A percentile compares a stretch with the other conserved stretches of the same genome.
Conservation (phyloP, 2,888 invertebrate species). For the Spisula solida region DNA sequence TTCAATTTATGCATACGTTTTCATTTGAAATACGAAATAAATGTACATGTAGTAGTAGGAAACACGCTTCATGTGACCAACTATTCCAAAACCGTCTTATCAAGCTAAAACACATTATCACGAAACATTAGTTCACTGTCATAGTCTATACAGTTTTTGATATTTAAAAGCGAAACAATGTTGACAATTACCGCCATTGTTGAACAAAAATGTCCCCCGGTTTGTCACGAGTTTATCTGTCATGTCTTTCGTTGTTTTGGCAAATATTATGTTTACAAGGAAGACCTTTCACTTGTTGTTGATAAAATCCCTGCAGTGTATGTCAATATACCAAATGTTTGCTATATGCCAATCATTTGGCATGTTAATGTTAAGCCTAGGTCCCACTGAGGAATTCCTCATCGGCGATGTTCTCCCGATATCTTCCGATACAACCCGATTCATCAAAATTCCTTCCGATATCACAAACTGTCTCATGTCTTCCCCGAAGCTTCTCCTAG, state of each 20-base stretch:
- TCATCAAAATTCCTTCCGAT: too few species aligned
- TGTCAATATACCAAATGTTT: background rate
- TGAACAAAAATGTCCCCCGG: background rate
- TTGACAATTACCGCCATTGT: background rate
- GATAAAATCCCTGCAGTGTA: background rate
- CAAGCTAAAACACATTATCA: background rate
- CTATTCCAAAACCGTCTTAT: too few species aligned
- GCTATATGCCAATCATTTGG: background rate
- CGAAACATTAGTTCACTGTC: background rate
- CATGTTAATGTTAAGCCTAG: too few species aligned
- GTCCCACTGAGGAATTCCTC: too few species aligned
- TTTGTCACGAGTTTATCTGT: background rate
- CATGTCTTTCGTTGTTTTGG: background rate
- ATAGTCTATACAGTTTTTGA: background rate
- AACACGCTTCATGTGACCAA: too few species aligned
- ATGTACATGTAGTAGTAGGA: too few species aligned
- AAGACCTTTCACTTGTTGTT: background rate
- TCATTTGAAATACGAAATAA: too few species aligned
- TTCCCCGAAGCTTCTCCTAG: too few species aligned
- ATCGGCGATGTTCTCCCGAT: too few species aligned
- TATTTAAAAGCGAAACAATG: background rate
- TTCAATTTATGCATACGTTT: too few species aligned
- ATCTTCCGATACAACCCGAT: too few species aligned
- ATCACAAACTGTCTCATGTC: too few species aligned
- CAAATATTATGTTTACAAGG: background rate